Conservation (phyloP, 2,888 invertebrate species). For the Julus scanicus region DNA sequence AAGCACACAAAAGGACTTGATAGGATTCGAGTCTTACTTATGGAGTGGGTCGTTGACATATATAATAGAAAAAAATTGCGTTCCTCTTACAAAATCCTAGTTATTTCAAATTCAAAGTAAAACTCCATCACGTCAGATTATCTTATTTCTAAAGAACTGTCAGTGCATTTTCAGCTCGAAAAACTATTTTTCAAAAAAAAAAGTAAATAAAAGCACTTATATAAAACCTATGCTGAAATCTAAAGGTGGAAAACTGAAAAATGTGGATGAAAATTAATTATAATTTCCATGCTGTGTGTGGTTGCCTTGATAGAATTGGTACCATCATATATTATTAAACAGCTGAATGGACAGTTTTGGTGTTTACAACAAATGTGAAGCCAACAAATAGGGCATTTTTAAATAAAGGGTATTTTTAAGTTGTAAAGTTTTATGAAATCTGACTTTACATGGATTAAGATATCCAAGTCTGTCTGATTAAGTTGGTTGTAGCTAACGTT, state of each 20-base stretch:
- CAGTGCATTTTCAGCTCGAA: neutral
- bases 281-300: neutral
- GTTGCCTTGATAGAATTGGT: neutral
- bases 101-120: neutral
- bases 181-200: neutral
- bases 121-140: slow-evolving; percentile 39
- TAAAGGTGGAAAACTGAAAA: neutral
- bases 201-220: neutral
- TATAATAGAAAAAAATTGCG: slow-evolving; percentile 16
- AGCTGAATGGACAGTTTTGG: too few species aligned
- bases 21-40: slow-evolving; percentile 23
- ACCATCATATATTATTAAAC: neutral
- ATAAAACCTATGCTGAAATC: too few species aligned
- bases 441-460: too few species aligned
- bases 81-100: neutral
- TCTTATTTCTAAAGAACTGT: slow-evolving; percentile 39
- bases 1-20: slow-evolving; percentile 29
- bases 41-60: slow-evolving; percentile 37
- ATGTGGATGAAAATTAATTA: neutral
- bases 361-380: too few species aligned
- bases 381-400: too few species aligned
- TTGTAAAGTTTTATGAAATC: too few species aligned
- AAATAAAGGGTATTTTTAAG: too few species aligned
- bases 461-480: too few species aligned
- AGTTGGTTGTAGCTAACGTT: too few species aligned